Evolutionary conservation across 2,888 invertebrate species (phyloP), one percentile per base, ranked within the genome.

Genomic region (Creontiades dilutus): DNA sequence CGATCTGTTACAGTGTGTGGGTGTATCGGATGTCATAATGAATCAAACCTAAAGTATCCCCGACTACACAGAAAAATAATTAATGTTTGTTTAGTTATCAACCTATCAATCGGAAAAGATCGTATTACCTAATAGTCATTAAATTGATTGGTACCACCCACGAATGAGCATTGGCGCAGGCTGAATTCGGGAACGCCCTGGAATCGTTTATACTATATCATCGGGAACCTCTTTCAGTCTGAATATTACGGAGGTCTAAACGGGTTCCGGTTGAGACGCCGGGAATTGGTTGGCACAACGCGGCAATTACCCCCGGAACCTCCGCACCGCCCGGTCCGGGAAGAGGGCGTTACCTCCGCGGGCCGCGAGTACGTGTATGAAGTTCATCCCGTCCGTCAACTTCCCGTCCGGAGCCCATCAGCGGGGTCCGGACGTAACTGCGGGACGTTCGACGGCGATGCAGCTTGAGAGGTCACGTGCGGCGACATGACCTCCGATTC

Each of bases 261-360:
- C 68, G 27, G 23, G 68, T 68, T 68, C 68, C 68, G 9, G 23
- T 23, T 23, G 23, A 68, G 27, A 12, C 68, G 19, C 57, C n/a
- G 57, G 57, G n/a, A 57, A 68, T 68, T 19, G 68, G 68, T 68
- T 68, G 68, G 68, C 68, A 68, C 68, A 68, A 12, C 68, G 68
- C 68, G 19, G 68, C 19, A n/a, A 68, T 19, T 68, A 11, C n/a
- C 23, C 68, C 23, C 19, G 27, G 19, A 12, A 68, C 68, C 16
- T n/a, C 57, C n/a, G 57, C 57, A 7, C 7, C n/a, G 57, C 5
- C 57, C 37, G 37, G 37, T 7, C 37, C 2, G 37, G 37, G 37
- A 37, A 37, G 68, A 68, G 68, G 68, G 68, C 68, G 68, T 68
- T 68, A 16, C 68, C 19, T 19, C 23, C 27, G 23, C 2, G 23